Conservation (phyloP, 2,888 invertebrate genomes). For the Hypselothyrea guttata region DNA sequence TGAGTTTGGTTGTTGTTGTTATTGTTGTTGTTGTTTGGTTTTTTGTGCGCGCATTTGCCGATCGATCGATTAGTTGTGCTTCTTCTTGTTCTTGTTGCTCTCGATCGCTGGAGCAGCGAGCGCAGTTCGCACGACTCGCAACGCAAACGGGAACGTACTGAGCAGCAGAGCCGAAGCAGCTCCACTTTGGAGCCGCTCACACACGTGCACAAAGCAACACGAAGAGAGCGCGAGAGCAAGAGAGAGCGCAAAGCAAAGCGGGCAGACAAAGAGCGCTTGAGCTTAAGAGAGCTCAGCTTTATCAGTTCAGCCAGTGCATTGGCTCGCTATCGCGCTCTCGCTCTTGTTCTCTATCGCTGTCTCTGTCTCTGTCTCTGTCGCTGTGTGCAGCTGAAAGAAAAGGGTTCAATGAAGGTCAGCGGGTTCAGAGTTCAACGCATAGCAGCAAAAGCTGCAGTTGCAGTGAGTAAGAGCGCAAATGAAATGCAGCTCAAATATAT, state of each 20-base stretch:
- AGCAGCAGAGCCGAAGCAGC: conserved; percentile 46
- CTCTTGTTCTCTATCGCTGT: not conserved
- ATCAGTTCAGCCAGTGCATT: conserved; percentile 36
- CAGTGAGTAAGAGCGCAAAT: too few species aligned
- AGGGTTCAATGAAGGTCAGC: conserved; percentile 81
- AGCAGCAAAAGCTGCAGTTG: conserved; percentile 42
- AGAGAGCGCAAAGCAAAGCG: conserved; percentile 23
- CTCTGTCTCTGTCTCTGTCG: not conserved
- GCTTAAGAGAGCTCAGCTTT: conserved; percentile 40
- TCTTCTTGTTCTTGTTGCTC: conserved; percentile 7
- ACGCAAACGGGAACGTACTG: conserved; percentile 69
- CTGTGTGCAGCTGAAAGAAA: conserved; percentile 52
- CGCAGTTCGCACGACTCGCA: conserved; percentile 70
- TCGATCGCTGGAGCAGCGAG: conserved; percentile 37
- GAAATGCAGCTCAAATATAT: too few species aligned
- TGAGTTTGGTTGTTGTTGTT: conserved; percentile 2
- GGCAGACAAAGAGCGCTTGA: conserved; percentile 15
- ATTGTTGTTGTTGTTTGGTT: conserved; percentile 6
- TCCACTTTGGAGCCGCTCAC: conserved; percentile 48
- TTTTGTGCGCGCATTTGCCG: conserved; percentile 47
- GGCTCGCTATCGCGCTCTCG: not conserved
- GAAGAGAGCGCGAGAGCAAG: conserved; percentile 28
- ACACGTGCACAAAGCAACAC: conserved; percentile 16
- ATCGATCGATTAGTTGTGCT: conserved; percentile 16
- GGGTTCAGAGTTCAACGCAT: conserved; percentile 81